Evolutionary conservation across 2,888 invertebrate genomes (phyloP).

Genomic region (Germaria angustata): DNA sequence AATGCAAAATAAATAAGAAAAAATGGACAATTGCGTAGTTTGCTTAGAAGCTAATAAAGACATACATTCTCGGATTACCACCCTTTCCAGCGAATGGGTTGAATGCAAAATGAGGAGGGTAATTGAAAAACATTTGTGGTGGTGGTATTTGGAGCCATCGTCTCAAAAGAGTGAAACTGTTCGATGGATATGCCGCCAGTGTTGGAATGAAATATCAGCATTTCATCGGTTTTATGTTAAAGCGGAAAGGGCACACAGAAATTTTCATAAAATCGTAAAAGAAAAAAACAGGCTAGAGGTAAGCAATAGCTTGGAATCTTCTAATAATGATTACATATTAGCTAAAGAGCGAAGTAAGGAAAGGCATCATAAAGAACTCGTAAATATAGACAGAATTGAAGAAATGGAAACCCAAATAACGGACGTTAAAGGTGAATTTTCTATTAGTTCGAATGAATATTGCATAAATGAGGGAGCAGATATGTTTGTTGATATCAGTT

Average conservation of each 20-base stretch:
- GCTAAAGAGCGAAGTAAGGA: background rate
- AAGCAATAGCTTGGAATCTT: background rate
- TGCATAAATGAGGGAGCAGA: background rate
- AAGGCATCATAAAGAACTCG: background rate
- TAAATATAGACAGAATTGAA: background rate
- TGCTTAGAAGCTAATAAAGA: conserved; percentile 26
- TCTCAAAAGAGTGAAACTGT: background rate
- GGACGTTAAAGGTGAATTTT: background rate
- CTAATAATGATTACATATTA: background rate
- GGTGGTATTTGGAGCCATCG: conserved; percentile 30
- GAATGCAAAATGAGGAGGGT: conserved; percentile 21
- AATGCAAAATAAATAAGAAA: too few relatives aligned
- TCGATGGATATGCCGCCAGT: conserved; percentile 43
- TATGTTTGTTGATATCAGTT: background rate
- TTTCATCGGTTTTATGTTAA: conserved; percentile 42
- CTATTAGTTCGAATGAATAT: background rate
- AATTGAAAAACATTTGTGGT: conserved; percentile 57
- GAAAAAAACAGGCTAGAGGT: background rate
- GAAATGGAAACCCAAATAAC: background rate
- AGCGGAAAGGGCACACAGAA: conserved; percentile 13
- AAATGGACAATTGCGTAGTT: conserved; percentile 49
- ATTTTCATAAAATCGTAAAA: background rate
- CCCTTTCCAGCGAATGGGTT: conserved; percentile 22
- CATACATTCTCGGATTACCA: background rate
- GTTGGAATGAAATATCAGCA: conserved; percentile 39